Evolutionary conservation across 2,888 invertebrate genomes (phyloP).

Genomic region (Drosophila mimica): DNA sequence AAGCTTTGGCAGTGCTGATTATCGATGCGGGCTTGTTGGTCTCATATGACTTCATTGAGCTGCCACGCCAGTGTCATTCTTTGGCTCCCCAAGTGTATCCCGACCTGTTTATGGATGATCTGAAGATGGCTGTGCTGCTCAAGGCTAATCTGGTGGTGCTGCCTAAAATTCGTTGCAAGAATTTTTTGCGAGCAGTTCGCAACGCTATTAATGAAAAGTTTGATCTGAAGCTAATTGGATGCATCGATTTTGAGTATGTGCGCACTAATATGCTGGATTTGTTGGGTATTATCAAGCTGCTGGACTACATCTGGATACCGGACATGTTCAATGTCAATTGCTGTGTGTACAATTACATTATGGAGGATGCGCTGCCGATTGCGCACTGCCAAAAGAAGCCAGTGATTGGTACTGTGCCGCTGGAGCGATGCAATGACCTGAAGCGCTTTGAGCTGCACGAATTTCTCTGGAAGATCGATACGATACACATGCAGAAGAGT

Average conservation of each 20-base stretch:
- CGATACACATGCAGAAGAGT: constrained; percentile 84
- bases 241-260: constrained; percentile 75
- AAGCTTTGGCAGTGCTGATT: constrained; percentile 75
- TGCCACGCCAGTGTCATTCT: constrained; percentile 79
- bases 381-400: constrained; percentile 76
- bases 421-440: constrained; percentile 83
- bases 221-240: constrained; percentile 74
- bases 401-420: constrained; percentile 81
- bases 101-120: constrained; percentile 67
- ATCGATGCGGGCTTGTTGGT: constrained; percentile 71
- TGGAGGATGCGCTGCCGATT: constrained; percentile 76
- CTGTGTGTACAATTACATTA: constrained; percentile 66
- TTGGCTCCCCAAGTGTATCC: constrained; percentile 50
- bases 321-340: constrained; percentile 71
- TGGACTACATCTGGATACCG: constrained; percentile 82
- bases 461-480: constrained; percentile 79
- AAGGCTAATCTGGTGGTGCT: constrained; percentile 79
- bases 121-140: constrained; percentile 63
- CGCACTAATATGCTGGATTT: constrained; percentile 79
- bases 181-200: constrained; percentile 69
- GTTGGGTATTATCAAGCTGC: constrained; percentile 73
- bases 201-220: constrained; percentile 42
- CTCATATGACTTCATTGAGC: constrained; percentile 80
- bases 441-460: constrained; percentile 80
- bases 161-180: constrained; percentile 73